phyloP scores from a whole-genome alignment of 2,888 invertebrate genomes.

The Rhagium mordax region DNA sequence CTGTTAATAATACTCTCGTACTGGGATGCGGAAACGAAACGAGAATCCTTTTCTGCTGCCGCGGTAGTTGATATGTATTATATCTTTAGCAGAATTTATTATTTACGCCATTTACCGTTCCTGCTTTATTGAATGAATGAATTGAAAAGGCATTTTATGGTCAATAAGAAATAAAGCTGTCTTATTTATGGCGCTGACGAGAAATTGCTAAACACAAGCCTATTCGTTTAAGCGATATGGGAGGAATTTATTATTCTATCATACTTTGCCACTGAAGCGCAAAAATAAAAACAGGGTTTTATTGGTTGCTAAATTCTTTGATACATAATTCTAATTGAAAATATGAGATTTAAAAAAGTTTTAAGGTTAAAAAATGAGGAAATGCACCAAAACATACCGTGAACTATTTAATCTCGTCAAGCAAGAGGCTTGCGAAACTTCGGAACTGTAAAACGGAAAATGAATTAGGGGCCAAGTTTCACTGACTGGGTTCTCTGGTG shows the following conservation, averaged over 20 bases:
- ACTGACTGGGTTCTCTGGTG: neutral
- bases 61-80: neutral
- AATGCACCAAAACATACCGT: too few relatives aligned
- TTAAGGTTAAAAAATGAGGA: too few relatives aligned
- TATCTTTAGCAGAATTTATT: conserved; percentile 15
- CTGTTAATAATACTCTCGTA: conserved; percentile 1
- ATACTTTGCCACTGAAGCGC: too few relatives aligned
- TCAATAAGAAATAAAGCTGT: neutral
- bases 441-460: neutral
- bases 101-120: conserved; percentile 11
- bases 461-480: neutral
- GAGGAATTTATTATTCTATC: neutral
- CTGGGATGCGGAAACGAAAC: neutral
- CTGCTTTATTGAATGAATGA: neutral
- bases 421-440: neutral
- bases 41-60: neutral
- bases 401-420: too few relatives aligned
- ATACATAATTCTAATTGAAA: too few relatives aligned
- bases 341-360: too few relatives aligned
- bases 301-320: too few relatives aligned
- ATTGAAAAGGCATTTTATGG: conserved; percentile 6
- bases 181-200: neutral
- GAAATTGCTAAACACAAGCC: neutral
- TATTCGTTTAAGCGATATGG: neutral
- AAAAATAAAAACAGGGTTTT: too few relatives aligned